Evolutionary conservation across 1,140 invertebrate species (phyloP).

Genomic region (Aphelinus certus): DNA sequence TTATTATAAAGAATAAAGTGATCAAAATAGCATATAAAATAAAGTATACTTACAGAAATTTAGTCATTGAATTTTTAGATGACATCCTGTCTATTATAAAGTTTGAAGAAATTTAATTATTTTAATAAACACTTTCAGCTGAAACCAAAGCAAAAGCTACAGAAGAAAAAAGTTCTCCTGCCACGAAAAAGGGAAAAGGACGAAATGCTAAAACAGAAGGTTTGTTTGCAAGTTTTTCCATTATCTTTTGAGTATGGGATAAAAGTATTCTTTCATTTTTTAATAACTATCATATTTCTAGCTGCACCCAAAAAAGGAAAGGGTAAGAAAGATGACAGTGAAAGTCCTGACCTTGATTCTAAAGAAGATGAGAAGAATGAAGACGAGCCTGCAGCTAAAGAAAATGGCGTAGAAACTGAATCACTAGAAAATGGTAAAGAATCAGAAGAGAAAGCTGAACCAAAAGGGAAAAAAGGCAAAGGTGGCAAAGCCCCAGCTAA

Average conservation of each 20-base stretch:
- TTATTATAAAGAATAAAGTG: background rate
- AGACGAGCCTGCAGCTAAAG: constrained; percentile 21
- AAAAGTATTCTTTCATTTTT: background rate
- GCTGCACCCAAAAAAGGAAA: constrained; percentile 36
- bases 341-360: constrained; percentile 13
- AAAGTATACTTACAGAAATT: too few relatives aligned
- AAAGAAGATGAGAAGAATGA: constrained; percentile 30
- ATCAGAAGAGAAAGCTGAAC: constrained; percentile 20
- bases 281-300: background rate
- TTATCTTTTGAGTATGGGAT: background rate
- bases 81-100: too few relatives aligned
- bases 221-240: background rate
- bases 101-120: background rate
- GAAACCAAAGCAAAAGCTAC: constrained; percentile 14
- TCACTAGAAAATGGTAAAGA: constrained; percentile 28
- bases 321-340: constrained; percentile 37
- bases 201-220: constrained; percentile 32
- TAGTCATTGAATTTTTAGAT: too few relatives aligned
- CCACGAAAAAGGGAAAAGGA: constrained; percentile 33
- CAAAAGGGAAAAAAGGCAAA: constrained; percentile 17
- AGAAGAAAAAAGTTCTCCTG: constrained; percentile 29
- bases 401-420: constrained; percentile 32
- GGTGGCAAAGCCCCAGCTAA: constrained; percentile 29
- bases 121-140: constrained; percentile 16
- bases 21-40: too few relatives aligned